Conservation (phyloP, 2,797 vertebrate species). For the Alfaro cultratus region DNA sequence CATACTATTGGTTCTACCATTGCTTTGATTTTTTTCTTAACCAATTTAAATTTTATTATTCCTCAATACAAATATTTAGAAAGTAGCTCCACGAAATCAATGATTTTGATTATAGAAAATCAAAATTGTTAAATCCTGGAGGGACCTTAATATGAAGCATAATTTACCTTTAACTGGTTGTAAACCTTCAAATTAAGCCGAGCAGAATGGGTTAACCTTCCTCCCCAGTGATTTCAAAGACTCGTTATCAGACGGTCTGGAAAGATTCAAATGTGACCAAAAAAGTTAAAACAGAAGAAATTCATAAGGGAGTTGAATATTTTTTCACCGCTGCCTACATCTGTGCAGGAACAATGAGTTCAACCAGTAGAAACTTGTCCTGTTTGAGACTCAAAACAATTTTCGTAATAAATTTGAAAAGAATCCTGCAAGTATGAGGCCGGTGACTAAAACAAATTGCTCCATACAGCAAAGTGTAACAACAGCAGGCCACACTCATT, state of each 20-base stretch:
- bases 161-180: too few relatives aligned
- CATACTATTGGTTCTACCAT: too few relatives aligned
- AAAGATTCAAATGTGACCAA: neutral
- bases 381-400: neutral
- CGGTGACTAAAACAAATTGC: slow-evolving; percentile 45
- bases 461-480: slow-evolving; percentile 35
- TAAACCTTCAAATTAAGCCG: neutral
- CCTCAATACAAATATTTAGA: too few relatives aligned
- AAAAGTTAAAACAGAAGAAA: neutral
- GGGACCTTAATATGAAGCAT: too few relatives aligned
- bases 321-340: neutral
- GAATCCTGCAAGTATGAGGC: slow-evolving; percentile 21
- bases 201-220: neutral
- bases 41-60: too few relatives aligned
- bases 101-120: too few relatives aligned
- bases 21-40: too few relatives aligned
- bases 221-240: neutral
- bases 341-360: neutral
- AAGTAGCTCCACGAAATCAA: too few relatives aligned
- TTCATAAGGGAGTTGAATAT: neutral
- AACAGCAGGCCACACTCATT: slow-evolving; percentile 37
- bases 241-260: neutral
- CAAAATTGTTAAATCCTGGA: too few relatives aligned
- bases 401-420: slow-evolving; percentile 19
- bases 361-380: neutral